A percentile compares a stretch with the other conserved stretches of the same genome.
These are phyloP conservation scores for Otolemur crassicaudatus DNA, from an alignment of 2,797 vertebrate genomes.

Conservation along the genomic window DNA sequence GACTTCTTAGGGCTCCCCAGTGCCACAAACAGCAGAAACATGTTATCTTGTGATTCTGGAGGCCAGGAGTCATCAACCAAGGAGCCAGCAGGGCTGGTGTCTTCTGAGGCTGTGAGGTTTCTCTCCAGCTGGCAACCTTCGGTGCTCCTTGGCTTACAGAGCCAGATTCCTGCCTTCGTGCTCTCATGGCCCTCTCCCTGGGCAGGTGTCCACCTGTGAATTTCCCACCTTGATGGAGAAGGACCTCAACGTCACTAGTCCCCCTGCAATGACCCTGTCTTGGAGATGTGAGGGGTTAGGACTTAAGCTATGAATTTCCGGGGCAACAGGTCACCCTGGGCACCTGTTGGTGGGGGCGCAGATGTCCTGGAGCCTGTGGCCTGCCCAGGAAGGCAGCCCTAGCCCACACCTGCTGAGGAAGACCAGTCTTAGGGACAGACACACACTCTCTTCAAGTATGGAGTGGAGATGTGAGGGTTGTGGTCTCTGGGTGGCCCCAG, in stretches of 20 bases:
- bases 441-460: too few relatives aligned
- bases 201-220: neutral
- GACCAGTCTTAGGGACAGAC: neutral
- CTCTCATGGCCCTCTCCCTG: neutral
- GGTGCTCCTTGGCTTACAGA: neutral
- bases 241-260: neutral
- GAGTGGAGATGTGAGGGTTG: fast-evolving
- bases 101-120: neutral
- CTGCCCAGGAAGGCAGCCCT: neutral
- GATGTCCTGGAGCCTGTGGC: neutral
- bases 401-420: neutral
- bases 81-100: neutral
- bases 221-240: neutral
- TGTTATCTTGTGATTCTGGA: neutral
- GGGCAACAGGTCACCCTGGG: neutral
- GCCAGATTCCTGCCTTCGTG: fast-evolving
- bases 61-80: fast-evolving
- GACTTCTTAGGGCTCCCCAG: neutral
- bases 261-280: neutral
- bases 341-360: neutral
- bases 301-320: neutral
- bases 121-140: neutral
- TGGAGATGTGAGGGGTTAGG: neutral
- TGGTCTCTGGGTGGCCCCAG: neutral
- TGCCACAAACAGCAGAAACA: fast-evolving